A percentile compares a stretch with the other conserved stretches of the same genome.
phyloP scores from a whole-genome alignment of 2,113 vertebrate genomes.

The Calyptommatus sinebrachiatus region DNA sequence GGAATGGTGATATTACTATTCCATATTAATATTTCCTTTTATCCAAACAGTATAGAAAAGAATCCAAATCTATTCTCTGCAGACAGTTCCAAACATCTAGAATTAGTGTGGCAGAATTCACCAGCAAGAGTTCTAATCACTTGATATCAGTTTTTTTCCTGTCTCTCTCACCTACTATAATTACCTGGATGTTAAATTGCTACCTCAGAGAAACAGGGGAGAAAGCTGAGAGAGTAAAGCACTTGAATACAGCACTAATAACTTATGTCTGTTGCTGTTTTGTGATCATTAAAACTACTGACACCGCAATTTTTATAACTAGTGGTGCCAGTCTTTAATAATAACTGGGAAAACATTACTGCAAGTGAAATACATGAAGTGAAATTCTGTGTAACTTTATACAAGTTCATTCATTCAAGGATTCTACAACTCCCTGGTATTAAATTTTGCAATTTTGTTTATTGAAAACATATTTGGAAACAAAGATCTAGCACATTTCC shows the following conservation, averaged over 20 bases:
- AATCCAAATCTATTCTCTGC: background rate
- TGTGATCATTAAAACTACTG: background rate
- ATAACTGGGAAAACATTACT: background rate
- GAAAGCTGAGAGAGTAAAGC: background rate
- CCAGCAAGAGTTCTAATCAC: background rate
- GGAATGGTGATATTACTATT: background rate
- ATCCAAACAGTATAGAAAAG: background rate
- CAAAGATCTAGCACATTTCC: no score
- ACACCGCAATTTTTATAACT: background rate
- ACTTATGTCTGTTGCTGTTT: background rate
- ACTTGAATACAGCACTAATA: background rate
- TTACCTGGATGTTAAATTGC: background rate
- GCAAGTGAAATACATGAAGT: background rate
- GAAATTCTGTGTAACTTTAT: background rate
- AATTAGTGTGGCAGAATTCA: background rate
- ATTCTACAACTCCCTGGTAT: background rate
- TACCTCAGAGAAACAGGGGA: background rate
- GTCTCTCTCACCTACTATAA: background rate
- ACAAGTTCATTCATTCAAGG: background rate
- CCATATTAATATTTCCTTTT: background rate
- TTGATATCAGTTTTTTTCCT: background rate
- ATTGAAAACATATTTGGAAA: background rate
- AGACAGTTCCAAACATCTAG: background rate
- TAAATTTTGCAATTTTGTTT: background rate
- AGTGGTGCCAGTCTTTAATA: background rate